Conservation (phyloP, 1,140 invertebrate genomes). For the Cherax destructor region DNA sequence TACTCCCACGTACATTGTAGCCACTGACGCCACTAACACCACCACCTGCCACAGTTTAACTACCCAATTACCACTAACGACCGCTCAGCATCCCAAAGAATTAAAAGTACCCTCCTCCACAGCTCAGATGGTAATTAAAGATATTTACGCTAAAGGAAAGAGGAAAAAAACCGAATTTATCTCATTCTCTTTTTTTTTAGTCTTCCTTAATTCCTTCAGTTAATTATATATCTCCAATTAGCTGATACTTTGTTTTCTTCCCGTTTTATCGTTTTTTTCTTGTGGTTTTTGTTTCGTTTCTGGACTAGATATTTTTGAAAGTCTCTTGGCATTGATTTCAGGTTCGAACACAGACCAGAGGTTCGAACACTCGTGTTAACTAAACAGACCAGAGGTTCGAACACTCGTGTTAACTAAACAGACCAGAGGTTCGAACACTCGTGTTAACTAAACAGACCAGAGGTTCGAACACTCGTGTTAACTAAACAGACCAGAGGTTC, state of each 20-base stretch:
- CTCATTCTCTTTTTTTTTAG: conserved; percentile 3
- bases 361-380: too few relatives aligned
- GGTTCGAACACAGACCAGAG: too few relatives aligned
- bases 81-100: not conserved
- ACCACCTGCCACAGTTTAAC: not conserved
- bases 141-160: not conserved
- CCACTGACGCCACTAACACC: not conserved
- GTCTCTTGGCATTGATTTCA: too few relatives aligned
- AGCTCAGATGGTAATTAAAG: conserved; percentile 11
- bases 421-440: too few relatives aligned
- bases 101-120: not conserved
- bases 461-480: too few relatives aligned
- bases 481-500: too few relatives aligned
- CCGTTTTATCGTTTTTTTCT: too few relatives aligned
- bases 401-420: too few relatives aligned
- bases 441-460: too few relatives aligned
- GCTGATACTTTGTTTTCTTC: not conserved
- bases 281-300: too few relatives aligned
- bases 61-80: conserved; percentile 13
- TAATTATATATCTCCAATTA: not conserved
- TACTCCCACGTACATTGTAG: not conserved
- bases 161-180: not conserved
- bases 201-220: not conserved
- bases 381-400: too few relatives aligned
- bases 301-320: too few relatives aligned